Percentiles rank a stretch among this genome's conserved stretches.
phyloP scores from a whole-genome alignment of 2,797 vertebrate species.

The Holocentrus rufus region DNA sequence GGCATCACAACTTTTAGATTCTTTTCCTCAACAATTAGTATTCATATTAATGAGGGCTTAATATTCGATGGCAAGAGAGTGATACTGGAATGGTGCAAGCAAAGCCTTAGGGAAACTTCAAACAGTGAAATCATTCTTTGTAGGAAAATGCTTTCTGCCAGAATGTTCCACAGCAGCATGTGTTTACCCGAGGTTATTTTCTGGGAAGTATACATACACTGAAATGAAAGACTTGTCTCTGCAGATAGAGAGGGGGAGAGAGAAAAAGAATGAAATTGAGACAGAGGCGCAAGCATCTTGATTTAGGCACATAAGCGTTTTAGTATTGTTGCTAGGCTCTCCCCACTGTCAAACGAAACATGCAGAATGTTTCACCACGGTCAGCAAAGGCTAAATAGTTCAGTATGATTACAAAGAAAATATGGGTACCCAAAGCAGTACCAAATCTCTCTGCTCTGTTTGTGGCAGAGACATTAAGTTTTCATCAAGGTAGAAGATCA shows the following conservation, averaged over 20 bases:
- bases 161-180: not conserved
- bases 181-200: constrained; percentile 5
- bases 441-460: too few species aligned
- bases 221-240: too few species aligned
- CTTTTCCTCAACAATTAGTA: not conserved
- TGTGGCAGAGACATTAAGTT: too few species aligned
- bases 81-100: not conserved
- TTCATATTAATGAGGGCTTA: not conserved
- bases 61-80: not conserved
- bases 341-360: not conserved
- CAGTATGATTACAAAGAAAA: not conserved
- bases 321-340: not conserved
- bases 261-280: too few species aligned
- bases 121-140: not conserved
- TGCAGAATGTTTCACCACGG: too few species aligned
- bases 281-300: too few species aligned
- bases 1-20: not conserved
- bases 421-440: too few species aligned
- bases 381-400: not conserved
- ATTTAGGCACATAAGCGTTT: too few species aligned
- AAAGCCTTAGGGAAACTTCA: not conserved
- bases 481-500: too few species aligned
- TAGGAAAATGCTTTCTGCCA: constrained; percentile 7
- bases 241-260: too few species aligned
- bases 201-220: not conserved